Conservation (phyloP, 2,113 vertebrate species). For the Psammodynastes pulverulentus region DNA sequence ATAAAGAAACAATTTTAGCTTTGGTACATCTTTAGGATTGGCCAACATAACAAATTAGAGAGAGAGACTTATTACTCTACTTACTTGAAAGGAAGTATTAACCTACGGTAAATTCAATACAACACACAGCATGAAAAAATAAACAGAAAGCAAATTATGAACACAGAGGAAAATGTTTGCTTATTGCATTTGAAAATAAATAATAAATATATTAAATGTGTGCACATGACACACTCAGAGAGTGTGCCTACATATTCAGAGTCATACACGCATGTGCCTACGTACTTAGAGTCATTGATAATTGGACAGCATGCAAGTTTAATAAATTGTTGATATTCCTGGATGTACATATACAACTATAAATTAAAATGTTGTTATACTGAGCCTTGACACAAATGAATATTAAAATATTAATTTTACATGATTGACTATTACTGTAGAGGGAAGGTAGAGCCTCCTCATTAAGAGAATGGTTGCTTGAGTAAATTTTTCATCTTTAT, state of each 20-base stretch:
- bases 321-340: not conserved
- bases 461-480: not conserved
- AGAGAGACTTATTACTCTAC: not conserved
- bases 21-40: not conserved
- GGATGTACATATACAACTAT: not conserved
- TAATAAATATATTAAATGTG: too few relatives aligned
- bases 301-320: not conserved
- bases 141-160: not conserved
- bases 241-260: rapidly evolving
- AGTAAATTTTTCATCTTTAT: not conserved
- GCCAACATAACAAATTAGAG: not conserved
- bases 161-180: not conserved
- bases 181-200: not conserved
- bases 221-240: not conserved
- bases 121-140: not conserved
- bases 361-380: not conserved
- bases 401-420: not conserved
- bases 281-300: not conserved
- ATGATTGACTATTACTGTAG: not conserved
- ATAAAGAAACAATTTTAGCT: not conserved
- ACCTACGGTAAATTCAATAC: not conserved
- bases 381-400: not conserved
- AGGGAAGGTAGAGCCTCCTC: not conserved
- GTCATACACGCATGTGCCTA: not conserved
- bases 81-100: not conserved